Base-by-base conservation (phyloP, 1,140 invertebrate genomes). In the Diabrotica virgifera region DNA sequence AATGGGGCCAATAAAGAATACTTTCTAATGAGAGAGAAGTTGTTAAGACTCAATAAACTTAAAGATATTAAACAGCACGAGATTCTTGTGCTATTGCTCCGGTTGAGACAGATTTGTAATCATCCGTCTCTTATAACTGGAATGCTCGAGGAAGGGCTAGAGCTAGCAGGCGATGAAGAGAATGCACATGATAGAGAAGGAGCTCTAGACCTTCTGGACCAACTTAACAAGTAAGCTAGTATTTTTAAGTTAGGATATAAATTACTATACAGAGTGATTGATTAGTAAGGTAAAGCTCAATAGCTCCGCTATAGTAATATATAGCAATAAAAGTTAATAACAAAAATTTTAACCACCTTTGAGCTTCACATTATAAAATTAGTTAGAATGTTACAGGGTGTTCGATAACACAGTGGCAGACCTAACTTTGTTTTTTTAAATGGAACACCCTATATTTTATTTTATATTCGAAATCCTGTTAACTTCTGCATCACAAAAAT, bases 51-150 rank as follows among this genome's bases (percentile, higher is more conserved):
- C 60, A 81, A 86, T 68, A 82, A 82, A 52, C 79, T 80, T 0
- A 83, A 83, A 60, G 83, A 86, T 57, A 84, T 92, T 0, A 88
- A 89, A 72, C 81, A 87, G 5, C 86, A 89, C 76, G 86, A 92
- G 74, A 90, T 96, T 74, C 81, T 97, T 62, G 88, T 94, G 0
- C 80, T 95, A 0, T 74, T 97, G 10, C 76, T 96, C n/a, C 82
- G 95, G 13, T 78, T 97, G 56, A 82, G 94, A 6, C 95, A 97
- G 77, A 87, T 94, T 58, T 96, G 94, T 78, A 92, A 91, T 74
- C 94, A 97, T 83, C 89, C 94, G 0, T 87, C 86, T 8, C 82
- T 97, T 0, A 91, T 96, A 62, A 83, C 85, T 67, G 77, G 81
- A 59, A 90, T 91, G 87, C 63, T 91, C 59, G 84, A 88, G 66